Conservation (phyloP, 2,797 vertebrate species). For the Harpagifer antarcticus region DNA sequence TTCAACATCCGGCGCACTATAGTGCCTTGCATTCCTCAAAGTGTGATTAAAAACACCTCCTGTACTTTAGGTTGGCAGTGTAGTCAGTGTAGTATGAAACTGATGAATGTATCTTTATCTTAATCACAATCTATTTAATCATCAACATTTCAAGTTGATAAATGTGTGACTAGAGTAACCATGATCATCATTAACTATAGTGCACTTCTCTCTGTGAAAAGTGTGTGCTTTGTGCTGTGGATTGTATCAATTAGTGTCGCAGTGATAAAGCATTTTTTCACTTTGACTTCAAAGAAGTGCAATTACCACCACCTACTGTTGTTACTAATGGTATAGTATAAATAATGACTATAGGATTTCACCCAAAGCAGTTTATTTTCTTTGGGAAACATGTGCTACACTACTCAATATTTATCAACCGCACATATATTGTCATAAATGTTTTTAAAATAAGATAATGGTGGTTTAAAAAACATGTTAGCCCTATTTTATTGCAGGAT, state of each 20-base stretch:
- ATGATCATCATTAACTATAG: background rate
- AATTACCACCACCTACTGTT: background rate
- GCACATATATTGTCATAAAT: background rate
- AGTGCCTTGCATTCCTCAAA: background rate
- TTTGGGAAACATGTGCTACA: background rate
- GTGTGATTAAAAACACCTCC: slow-evolving; percentile 41
- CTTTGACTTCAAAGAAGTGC: background rate
- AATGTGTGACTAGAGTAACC: background rate
- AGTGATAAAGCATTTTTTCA: slow-evolving; percentile 12
- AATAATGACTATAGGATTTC: slow-evolving; percentile 9
- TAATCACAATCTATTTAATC: slow-evolving; percentile 7
- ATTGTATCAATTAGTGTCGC: slow-evolving; percentile 1
- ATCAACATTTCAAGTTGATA: no score
- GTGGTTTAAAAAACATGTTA: no score
- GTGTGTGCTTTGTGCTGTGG: background rate
- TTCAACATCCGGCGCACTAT: no score
- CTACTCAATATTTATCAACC: background rate
- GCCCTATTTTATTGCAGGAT: no score
- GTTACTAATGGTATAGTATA: background rate
- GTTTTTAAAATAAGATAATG: no score
- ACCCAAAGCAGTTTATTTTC: background rate
- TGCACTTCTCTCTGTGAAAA: background rate
- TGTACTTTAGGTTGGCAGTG: slow-evolving; percentile 16
- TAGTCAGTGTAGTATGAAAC: background rate
- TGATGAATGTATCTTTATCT: background rate